Evolutionary conservation across 2,797 vertebrate genomes (phyloP), one percentile per base, ranked within the genome.

Genomic region (Dendrocincla tyrannina): DNA sequence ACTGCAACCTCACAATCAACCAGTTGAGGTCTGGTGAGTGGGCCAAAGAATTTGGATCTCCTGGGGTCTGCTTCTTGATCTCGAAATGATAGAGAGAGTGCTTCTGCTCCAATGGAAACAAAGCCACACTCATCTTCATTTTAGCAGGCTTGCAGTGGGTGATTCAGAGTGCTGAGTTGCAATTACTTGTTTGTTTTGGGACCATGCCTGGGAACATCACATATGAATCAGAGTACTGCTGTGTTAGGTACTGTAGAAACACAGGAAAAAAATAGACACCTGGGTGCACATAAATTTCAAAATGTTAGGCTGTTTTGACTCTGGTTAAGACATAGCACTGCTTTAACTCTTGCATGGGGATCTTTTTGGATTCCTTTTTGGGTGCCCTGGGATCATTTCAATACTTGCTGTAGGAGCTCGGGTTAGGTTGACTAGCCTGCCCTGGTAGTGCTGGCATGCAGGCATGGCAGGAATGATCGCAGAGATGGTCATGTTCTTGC

Each of bases 141-240:
- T 72, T 32, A 73, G 39, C 13, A 32, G 25, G 18, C 22, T 76
- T 44, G 28, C 23, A 72, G 33, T 0, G 3, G 25, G 32, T 67
- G 44, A 80, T 82, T 50, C 76, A 3, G 5, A 66, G n/a, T 90
- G 80, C 42, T 84, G 83, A 90, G 17, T 75, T 75, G 85, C 35
- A 83, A 5, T 35, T 91, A 77, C 39, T 85, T 85, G 35, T 63
- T 95, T 95, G 73, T 84, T 93, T 95, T 95, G 85, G 73, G 77
- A 66, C 30, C 17, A 13, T 42, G 68, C 68, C 91, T 88, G 28
- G 76, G 79, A 94, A 50, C 53, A 72, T 32, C 14, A 17, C 0
- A 4, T 72, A 59, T 69, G 62, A 89, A 75, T 60, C 76, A 63
- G n/a, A 63, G 16, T 15, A 19, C 66, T 72, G 32, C 17, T 91